phyloP scores from a whole-genome alignment of 2,888 invertebrate species.

The Nymphalis urticae region DNA sequence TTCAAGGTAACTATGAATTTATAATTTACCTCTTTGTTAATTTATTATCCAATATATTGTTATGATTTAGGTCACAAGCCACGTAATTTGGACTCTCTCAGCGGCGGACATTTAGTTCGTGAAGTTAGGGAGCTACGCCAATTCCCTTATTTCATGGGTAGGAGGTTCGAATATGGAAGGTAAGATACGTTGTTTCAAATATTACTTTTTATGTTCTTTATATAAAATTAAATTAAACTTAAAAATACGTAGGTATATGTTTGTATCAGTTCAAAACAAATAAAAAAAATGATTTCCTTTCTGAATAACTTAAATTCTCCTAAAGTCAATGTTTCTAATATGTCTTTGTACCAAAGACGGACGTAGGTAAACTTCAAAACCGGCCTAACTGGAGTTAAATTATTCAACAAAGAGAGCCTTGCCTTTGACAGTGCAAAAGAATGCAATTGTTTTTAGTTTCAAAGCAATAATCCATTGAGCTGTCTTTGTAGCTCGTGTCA shows the following conservation, averaged over 20 bases:
- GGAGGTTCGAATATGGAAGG: slow-evolving; percentile 56
- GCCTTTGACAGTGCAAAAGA: slow-evolving; percentile 9
- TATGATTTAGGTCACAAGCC: slow-evolving; percentile 66
- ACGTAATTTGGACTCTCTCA: slow-evolving; percentile 61
- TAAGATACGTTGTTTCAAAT: slow-evolving; percentile 38
- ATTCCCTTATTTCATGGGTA: slow-evolving; percentile 56
- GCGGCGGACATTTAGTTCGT: slow-evolving; percentile 69
- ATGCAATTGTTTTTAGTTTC: slow-evolving; percentile 7
- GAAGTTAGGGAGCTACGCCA: slow-evolving; percentile 64
- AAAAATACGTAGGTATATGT: not conserved
- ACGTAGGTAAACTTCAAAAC: slow-evolving; percentile 15
- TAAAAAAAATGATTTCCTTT: not conserved
- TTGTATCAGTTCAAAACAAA: not conserved
- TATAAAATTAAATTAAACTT: not conserved
- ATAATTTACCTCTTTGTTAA: slow-evolving; percentile 5
- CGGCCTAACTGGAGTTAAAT: slow-evolving; percentile 17
- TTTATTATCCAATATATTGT: slow-evolving; percentile 7
- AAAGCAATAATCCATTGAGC: slow-evolving; percentile 13
- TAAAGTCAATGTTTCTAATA: not conserved
- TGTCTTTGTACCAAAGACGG: not conserved
- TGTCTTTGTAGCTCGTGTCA: slow-evolving; percentile 15
- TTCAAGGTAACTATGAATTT: slow-evolving; percentile 13
- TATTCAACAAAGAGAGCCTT: slow-evolving; percentile 21
- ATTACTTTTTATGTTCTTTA: not conserved
- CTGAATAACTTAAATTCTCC: not conserved